Evolutionary conservation across 2,888 invertebrate species (phyloP).

Genomic region (Cerastoderma edule): DNA sequence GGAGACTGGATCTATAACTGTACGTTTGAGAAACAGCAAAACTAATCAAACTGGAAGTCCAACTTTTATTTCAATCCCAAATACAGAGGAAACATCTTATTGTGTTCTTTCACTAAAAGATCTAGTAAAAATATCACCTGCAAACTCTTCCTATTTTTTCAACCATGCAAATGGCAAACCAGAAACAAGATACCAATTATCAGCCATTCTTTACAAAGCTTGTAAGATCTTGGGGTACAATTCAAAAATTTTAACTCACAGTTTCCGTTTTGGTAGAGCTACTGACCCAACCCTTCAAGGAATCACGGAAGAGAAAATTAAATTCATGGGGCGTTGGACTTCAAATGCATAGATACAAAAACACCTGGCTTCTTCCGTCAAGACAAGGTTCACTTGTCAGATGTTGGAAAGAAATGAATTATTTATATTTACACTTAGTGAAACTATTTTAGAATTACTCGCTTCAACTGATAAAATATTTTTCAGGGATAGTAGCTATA

Average conservation of each 20-base stretch:
- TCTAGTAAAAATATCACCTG: background rate
- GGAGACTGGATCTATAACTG: background rate
- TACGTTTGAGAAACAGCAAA: slow-evolving; percentile 22
- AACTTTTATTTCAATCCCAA: slow-evolving; percentile 1
- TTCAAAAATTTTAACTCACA: slow-evolving; percentile 5
- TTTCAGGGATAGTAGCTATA: background rate
- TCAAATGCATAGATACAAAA: slow-evolving; percentile 13
- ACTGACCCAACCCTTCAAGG: slow-evolving; percentile 25
- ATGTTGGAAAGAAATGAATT: slow-evolving; percentile 26
- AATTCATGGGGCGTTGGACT: slow-evolving; percentile 39
- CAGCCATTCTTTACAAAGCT: slow-evolving; percentile 28
- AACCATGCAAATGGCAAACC: slow-evolving; percentile 25
- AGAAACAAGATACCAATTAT: slow-evolving; percentile 36
- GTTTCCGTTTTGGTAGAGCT: slow-evolving; percentile 40
- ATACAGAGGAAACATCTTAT: background rate
- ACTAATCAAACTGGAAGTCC: slow-evolving; percentile 31
- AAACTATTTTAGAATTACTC: slow-evolving; percentile 4
- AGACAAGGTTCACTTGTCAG: slow-evolving; percentile 19
- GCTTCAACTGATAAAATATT: background rate
- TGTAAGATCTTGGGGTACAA: background rate
- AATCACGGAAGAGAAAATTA: slow-evolving; percentile 23
- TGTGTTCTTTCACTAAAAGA: slow-evolving; percentile 10
- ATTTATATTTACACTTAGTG: slow-evolving; percentile 13
- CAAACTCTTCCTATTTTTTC: background rate
- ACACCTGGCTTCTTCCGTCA: slow-evolving; percentile 19